Percentiles rank a stretch among this genome's conserved stretches.
Evolutionary conservation across 1,140 invertebrate species (phyloP).

Genomic region (Tetramorium alpestre): DNA sequence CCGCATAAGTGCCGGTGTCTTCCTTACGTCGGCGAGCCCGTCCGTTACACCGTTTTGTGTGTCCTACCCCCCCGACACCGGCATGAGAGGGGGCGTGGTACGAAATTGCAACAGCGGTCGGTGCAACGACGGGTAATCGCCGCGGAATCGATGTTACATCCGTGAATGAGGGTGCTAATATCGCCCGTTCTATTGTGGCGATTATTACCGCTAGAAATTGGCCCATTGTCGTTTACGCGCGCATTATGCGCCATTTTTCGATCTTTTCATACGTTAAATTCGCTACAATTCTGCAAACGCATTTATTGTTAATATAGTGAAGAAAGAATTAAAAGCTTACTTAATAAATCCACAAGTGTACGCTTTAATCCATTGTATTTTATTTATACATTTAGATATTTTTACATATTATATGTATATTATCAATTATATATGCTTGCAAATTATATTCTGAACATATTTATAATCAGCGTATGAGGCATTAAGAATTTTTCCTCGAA

Average conservation of each 20-base stretch:
- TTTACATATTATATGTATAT: conserved; percentile 17
- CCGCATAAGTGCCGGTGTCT: conserved; percentile 72
- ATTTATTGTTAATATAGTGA: not conserved
- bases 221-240: conserved; percentile 37
- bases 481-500: not conserved
- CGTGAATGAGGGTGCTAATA: conserved; percentile 49
- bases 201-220: conserved; percentile 63
- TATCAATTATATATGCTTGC: not conserved
- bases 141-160: conserved; percentile 55
- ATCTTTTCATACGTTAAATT: conserved; percentile 8
- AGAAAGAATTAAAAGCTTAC: not conserved
- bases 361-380: not conserved
- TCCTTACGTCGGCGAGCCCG: conserved; percentile 53
- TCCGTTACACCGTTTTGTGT: conserved; percentile 64
- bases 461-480: not conserved
- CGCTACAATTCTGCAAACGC: not conserved
- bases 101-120: conserved; percentile 71
- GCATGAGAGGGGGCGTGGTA: conserved; percentile 46
- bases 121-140: conserved; percentile 62
- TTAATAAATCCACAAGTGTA: not conserved
- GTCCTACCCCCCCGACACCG: conserved; percentile 39
- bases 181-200: conserved; percentile 59
- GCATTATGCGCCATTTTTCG: conserved; percentile 5
- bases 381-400: not conserved
- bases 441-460: not conserved